phyloP scores from a whole-genome alignment of 2,797 vertebrate genomes.

The Phrynocephalus forsythii region DNA sequence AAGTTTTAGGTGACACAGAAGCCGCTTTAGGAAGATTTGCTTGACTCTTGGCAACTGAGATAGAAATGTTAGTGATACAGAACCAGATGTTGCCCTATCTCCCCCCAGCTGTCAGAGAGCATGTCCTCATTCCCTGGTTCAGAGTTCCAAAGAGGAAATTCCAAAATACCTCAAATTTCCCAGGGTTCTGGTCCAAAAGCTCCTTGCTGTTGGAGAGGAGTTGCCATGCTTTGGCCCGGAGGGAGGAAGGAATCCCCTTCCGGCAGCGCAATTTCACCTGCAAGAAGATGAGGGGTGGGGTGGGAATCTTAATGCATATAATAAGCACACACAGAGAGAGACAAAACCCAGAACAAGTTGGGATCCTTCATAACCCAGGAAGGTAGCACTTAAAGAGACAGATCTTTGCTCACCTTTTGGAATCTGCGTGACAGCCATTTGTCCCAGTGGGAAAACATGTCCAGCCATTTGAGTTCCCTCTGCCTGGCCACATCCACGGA shows the following conservation, averaged over 20 bases:
- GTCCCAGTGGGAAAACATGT: constrained; percentile 93
- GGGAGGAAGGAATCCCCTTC: constrained; percentile 92
- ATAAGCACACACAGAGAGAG: not conserved
- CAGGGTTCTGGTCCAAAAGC: constrained; percentile 84
- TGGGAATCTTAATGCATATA: too few relatives aligned
- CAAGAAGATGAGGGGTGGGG: not conserved
- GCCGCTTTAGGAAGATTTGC: not conserved
- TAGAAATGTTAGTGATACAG: not conserved
- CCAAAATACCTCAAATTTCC: constrained; percentile 87
- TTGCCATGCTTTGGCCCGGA: constrained; percentile 90
- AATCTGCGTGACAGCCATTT: constrained; percentile 91
- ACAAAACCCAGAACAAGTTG: not conserved
- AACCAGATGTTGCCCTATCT: not conserved
- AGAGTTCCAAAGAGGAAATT: not conserved
- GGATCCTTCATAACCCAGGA: not conserved
- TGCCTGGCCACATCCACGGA: constrained; percentile 88
- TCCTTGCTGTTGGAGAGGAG: constrained; percentile 90
- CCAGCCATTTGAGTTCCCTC: constrained; percentile 93
- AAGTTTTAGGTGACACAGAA: not conserved
- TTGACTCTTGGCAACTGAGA: not conserved
- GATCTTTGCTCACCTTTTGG: constrained; percentile 84
- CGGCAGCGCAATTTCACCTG: constrained; percentile 93
- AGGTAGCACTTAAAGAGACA: not conserved
- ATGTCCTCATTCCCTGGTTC: not conserved
- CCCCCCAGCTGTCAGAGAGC: not conserved